Conservation (phyloP, 2,113 vertebrate genomes). For the Oostethus manadensis region DNA sequence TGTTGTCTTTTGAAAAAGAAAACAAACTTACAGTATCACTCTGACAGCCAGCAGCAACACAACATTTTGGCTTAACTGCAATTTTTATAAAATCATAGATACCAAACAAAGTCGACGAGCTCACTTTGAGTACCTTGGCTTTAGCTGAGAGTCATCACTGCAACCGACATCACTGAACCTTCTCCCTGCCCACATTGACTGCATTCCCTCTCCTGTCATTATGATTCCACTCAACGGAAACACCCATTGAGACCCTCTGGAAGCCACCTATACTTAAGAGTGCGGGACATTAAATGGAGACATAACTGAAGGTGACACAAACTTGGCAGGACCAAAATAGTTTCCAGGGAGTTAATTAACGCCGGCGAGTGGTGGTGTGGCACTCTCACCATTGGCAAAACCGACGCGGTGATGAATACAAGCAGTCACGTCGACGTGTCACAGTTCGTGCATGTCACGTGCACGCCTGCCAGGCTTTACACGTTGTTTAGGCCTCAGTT, state of each 20-base stretch:
- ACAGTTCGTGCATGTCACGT: slow-evolving; percentile 61
- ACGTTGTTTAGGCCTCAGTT: slow-evolving; percentile 60
- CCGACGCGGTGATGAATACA: slow-evolving; percentile 54
- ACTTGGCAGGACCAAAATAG: slow-evolving; percentile 64
- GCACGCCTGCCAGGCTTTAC: slow-evolving; percentile 37
- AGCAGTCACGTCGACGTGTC: slow-evolving; percentile 65
- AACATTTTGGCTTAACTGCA: too few species aligned
- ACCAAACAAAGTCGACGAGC: too few species aligned
- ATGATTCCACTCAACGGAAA: slow-evolving; percentile 50
- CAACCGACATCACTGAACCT: too few species aligned
- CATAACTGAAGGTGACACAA: slow-evolving; percentile 70
- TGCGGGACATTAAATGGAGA: slow-evolving; percentile 61
- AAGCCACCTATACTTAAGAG: slow-evolving; percentile 57
- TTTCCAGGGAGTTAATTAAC: slow-evolving; percentile 72
- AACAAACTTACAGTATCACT: too few species aligned
- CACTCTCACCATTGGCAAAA: slow-evolving; percentile 46
- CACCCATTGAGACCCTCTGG: slow-evolving; percentile 30
- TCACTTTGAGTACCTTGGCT: too few species aligned
- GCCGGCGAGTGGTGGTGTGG: slow-evolving; percentile 44
- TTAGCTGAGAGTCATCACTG: too few species aligned
- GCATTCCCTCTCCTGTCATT: slow-evolving; percentile 45
- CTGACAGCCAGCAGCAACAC: too few species aligned
- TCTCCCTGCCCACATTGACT: slow-evolving; percentile 28
- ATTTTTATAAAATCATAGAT: too few species aligned
- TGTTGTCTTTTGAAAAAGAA: too few species aligned